Evolutionary conservation across 2,888 invertebrate genomes (phyloP).

Genomic region (Polydrusus tereticollis): DNA sequence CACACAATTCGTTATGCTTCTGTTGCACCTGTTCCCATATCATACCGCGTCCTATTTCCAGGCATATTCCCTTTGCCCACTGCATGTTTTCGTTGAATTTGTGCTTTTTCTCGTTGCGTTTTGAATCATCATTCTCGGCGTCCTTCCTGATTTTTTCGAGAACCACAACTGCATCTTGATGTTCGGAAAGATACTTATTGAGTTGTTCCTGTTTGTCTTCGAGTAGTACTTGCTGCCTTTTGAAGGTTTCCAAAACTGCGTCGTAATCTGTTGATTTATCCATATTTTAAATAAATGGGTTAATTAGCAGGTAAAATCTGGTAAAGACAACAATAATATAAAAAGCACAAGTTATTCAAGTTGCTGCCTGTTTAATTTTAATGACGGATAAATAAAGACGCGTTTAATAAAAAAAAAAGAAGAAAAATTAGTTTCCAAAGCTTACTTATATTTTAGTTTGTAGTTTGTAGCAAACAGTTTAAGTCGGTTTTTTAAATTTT

Average conservation of each 20-base stretch:
- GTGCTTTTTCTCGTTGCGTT: neutral
- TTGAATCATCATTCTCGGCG: neutral
- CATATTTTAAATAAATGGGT: neutral
- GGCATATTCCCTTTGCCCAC: neutral
- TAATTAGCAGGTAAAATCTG: no score
- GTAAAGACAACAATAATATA: no score
- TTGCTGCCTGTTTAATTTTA: no score
- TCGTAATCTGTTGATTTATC: neutral
- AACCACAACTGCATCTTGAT: neutral
- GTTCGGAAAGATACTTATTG: neutral
- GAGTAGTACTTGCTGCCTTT: neutral
- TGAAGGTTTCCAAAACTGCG: neutral
- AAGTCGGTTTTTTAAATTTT: no score
- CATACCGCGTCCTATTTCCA: neutral
- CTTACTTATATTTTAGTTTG: no score
- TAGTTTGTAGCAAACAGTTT: no score
- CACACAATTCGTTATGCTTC: neutral
- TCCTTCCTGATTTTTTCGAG: neutral
- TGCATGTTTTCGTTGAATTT: neutral
- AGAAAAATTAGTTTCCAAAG: no score
- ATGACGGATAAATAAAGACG: no score
- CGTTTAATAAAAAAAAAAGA: no score
- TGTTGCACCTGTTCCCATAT: neutral
- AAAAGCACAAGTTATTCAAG: no score
- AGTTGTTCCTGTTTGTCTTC: neutral